Conservation (phyloP, 2,797 vertebrate genomes). For the Ptychobarbus kaznakovi region DNA sequence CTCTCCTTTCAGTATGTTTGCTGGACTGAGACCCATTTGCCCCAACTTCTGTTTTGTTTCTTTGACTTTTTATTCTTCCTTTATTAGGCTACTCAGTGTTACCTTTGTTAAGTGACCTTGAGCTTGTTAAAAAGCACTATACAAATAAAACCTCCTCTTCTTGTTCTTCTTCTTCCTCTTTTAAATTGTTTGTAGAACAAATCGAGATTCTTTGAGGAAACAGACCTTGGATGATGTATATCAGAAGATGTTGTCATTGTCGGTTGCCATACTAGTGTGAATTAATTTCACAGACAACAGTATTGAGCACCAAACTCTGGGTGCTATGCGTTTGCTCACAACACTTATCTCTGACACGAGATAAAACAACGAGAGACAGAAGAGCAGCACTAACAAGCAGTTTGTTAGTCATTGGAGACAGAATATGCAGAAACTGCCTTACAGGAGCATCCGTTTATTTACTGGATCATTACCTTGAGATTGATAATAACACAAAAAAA, state of each 20-base stretch:
- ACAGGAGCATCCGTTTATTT: conserved; percentile 70
- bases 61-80: not conserved
- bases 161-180: not conserved
- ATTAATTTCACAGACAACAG: not conserved
- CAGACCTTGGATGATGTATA: not conserved
- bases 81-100: not conserved
- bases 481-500: conserved; percentile 73
- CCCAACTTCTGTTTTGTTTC: not conserved
- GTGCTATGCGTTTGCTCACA: not conserved
- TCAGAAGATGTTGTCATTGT: not conserved
- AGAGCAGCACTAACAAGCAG: not conserved
- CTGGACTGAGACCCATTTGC: not conserved
- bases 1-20: not conserved
- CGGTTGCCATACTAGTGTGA: conserved; percentile 10
- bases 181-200: not conserved
- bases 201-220: not conserved
- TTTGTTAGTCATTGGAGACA: conserved; percentile 20
- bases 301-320: conserved; percentile 2
- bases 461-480: conserved; percentile 76
- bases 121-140: not conserved
- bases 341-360: not conserved
- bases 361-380: conserved; percentile 6
- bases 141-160: not conserved
- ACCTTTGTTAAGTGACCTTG: not conserved
- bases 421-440: conserved; percentile 71